Evolutionary conservation across 1,140 invertebrate genomes (phyloP).

Genomic region (Drosophila lacteicornis): DNA sequence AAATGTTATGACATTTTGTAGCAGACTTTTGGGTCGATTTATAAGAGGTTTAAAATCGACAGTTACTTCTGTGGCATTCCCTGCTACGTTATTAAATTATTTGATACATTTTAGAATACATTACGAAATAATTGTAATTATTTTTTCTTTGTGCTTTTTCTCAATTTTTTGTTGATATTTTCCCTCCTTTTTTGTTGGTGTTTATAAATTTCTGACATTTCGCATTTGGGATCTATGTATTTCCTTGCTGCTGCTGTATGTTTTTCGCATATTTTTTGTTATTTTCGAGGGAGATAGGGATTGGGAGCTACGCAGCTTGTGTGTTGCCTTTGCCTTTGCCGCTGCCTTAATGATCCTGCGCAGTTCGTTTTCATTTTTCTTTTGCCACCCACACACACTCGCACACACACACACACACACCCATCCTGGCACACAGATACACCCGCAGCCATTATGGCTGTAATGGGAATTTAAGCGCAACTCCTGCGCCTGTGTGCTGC

Average conservation of each 20-base stretch:
- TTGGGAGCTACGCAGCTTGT: constrained; percentile 42
- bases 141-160: not conserved
- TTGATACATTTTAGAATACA: too few species aligned
- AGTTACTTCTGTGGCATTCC: too few species aligned
- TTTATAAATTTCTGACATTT: constrained; percentile 75
- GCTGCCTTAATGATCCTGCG: constrained; percentile 79
- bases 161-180: constrained; percentile 32
- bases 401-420: constrained; percentile 28
- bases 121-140: not conserved
- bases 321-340: constrained; percentile 18
- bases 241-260: constrained; percentile 14
- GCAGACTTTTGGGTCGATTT: too few species aligned
- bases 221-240: constrained; percentile 51
- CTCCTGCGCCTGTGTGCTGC: constrained; percentile 66
- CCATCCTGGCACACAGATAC: constrained; percentile 45
- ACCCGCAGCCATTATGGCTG: constrained; percentile 77
- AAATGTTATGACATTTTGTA: too few species aligned
- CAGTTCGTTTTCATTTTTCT: constrained; percentile 79
- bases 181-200: constrained; percentile 6
- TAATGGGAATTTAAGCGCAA: constrained; percentile 82
- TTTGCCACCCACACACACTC: constrained; percentile 45
- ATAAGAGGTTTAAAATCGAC: too few species aligned
- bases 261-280: constrained; percentile 1
- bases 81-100: too few species aligned
- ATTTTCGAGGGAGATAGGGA: not conserved